Conservation (phyloP, 35 echinoderm and acorn worm genomes). For the Ophioderma brevispina region DNA sequence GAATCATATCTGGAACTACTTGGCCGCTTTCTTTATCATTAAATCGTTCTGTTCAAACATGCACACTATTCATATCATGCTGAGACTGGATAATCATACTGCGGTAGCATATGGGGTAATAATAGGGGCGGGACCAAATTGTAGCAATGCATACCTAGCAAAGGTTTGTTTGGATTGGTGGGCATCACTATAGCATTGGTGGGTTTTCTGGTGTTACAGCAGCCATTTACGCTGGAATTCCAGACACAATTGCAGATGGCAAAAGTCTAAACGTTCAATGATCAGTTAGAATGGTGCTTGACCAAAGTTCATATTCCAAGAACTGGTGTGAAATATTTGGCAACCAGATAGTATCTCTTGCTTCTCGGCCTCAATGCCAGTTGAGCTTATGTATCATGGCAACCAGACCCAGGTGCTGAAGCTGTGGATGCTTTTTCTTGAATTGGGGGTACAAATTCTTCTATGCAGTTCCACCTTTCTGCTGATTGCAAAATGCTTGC, state of each 20-base stretch:
- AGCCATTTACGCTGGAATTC: slow-evolving; percentile 54
- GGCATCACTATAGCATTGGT: slow-evolving; percentile 32
- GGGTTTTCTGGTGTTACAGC: slow-evolving; percentile 44
- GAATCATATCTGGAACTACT: slow-evolving; percentile 50
- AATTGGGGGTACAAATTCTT: slow-evolving; percentile 46
- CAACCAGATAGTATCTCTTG: slow-evolving; percentile 69
- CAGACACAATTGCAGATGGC: slow-evolving; percentile 53
- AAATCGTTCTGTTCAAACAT: slow-evolving; percentile 55
- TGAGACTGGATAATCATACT: slow-evolving; percentile 59
- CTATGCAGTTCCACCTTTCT: slow-evolving; percentile 76
- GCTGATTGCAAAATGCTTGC: slow-evolving; percentile 59
- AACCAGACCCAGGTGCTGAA: slow-evolving; percentile 58
- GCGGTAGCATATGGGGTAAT: slow-evolving; percentile 67
- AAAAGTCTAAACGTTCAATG: slow-evolving; percentile 28
- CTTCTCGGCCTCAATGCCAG: slow-evolving; percentile 56
- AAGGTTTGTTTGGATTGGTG: slow-evolving; percentile 66
- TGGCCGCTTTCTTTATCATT: slow-evolving; percentile 39
- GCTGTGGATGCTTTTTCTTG: slow-evolving; percentile 54
- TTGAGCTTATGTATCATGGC: slow-evolving; percentile 49
- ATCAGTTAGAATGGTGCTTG: slow-evolving; percentile 49
- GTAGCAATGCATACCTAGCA: slow-evolving; percentile 57
- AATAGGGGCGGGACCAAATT: slow-evolving; percentile 71
- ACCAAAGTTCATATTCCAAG: slow-evolving; percentile 26
- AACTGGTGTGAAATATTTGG: slow-evolving; percentile 18
- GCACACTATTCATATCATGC: slow-evolving; percentile 35